Evolutionary conservation across 2,888 invertebrate species (phyloP), one percentile per base, ranked within the genome.

Genomic region (Fragum whitleyi): DNA sequence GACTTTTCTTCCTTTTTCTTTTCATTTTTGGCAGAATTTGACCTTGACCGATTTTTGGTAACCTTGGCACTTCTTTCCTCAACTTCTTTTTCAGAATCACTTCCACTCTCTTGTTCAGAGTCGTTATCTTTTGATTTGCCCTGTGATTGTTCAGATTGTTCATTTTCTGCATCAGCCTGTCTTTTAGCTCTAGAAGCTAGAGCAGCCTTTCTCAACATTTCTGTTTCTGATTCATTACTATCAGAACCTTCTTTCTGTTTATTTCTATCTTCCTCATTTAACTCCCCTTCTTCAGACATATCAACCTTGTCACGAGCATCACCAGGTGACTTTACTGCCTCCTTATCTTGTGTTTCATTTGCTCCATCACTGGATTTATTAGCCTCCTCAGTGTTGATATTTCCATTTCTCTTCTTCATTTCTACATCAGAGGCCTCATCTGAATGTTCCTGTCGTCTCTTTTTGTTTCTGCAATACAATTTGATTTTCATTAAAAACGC

Each of bases 171-270:
- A 21, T 65, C 65, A 21, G 39, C 26, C 26, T 65, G 42, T 39
- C 26, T 39, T 65, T 42, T 65, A 42, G 65, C 65, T 21, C 42
- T 42, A 21, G 65, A 65, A 1, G 79, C 85, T 2, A 85, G 57
- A 42, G 81, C 74, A 73, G 70, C 77, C 69, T 81, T 57, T 57
- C 87, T 42, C 32, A 81, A 71, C 53, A 70, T 81, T 57, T 86
- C 83, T 32, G 83, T 83, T 28, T 85, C 85, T 14, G 86, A 82
- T 59, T 86, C 86, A 6, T 81, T 78, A 21, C 75, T 81, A 6
- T 70, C 57, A 3, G 74, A 71, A 14, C n/a, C 47, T 23, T 61
- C 67, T 16, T 16, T 23, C 16, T 71, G 36, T 19, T 57, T 77
- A 71, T 69, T 75, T 65, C 55, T 80, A 51, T 62, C 79, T 47